A percentile compares a stretch with the other conserved stretches of the same genome.
Conservation (phyloP, 2,888 invertebrate genomes). For the Rosalia funebris region DNA sequence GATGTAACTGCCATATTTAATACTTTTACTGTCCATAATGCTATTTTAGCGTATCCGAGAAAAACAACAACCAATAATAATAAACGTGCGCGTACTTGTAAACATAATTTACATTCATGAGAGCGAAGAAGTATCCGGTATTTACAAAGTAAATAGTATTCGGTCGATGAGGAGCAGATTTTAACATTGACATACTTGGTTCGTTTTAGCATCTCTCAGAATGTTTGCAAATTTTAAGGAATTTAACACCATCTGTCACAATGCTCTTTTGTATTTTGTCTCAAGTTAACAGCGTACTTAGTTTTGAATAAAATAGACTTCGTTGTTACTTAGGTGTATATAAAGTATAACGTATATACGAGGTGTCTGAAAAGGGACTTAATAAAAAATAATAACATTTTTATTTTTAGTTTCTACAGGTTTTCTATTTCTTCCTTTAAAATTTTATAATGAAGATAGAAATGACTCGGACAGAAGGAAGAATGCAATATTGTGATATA, state of each 20-base stretch:
- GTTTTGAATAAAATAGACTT: no score
- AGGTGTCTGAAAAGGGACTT: no score
- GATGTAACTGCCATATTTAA: constrained; percentile 1
- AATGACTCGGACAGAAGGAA: no score
- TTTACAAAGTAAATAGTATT: constrained; percentile 6
- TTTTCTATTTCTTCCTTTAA: no score
- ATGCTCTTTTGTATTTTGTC: not conserved
- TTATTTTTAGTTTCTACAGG: no score
- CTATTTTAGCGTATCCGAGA: constrained; percentile 12
- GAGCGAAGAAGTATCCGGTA: constrained; percentile 6
- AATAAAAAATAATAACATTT: no score
- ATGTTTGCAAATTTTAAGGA: constrained; percentile 3
- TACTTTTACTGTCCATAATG: constrained; percentile 8
- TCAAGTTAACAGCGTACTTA: not conserved
- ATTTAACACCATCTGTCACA: constrained; percentile 4
- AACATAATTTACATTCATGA: constrained; percentile 3
- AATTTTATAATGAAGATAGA: no score
- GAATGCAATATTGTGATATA: no score
- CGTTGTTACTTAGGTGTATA: no score
- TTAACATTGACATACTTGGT: not conserved
- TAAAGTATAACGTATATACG: no score
- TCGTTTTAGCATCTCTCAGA: not conserved
- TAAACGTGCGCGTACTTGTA: constrained; percentile 5
- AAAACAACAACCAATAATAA: constrained; percentile 3
- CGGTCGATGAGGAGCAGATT: not conserved